Conservation (phyloP, 64 coral and sea anemone species). For the Anthopleura sola region DNA sequence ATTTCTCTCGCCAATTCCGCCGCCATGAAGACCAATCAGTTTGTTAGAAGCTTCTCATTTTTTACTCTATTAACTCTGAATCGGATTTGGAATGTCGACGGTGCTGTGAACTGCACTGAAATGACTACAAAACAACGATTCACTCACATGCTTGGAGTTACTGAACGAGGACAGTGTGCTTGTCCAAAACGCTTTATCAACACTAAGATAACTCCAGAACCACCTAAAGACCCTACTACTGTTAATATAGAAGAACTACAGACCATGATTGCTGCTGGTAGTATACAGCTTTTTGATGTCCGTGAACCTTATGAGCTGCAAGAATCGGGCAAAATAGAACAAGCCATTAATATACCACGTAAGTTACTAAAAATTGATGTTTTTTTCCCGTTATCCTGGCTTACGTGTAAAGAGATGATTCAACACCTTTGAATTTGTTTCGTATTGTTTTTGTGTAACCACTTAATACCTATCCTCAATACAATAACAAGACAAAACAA, state of each 20-base stretch:
- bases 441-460: background rate
- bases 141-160: conserved; percentile 20
- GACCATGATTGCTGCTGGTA: conserved; percentile 30
- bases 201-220: background rate
- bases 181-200: conserved; percentile 10
- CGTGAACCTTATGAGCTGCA: conserved; percentile 78
- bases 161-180: conserved; percentile 25
- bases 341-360: conserved; percentile 68
- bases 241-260: conserved; percentile 44
- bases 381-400: background rate
- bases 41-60: conserved; percentile 4
- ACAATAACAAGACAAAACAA: background rate
- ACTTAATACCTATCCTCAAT: background rate
- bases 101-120: background rate
- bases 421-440: background rate
- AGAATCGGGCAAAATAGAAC: conserved; percentile 65
- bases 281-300: conserved; percentile 71
- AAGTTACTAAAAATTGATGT: conserved; percentile 35
- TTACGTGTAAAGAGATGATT: background rate
- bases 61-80: background rate
- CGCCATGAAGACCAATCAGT: conserved; percentile 3
- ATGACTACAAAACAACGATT: conserved; percentile 26
- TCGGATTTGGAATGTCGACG: conserved; percentile 6
- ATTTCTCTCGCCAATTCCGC: background rate
- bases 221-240: conserved; percentile 41